Conservation (phyloP, 2,113 vertebrate genomes). For the Rhinoptilus africanus region DNA sequence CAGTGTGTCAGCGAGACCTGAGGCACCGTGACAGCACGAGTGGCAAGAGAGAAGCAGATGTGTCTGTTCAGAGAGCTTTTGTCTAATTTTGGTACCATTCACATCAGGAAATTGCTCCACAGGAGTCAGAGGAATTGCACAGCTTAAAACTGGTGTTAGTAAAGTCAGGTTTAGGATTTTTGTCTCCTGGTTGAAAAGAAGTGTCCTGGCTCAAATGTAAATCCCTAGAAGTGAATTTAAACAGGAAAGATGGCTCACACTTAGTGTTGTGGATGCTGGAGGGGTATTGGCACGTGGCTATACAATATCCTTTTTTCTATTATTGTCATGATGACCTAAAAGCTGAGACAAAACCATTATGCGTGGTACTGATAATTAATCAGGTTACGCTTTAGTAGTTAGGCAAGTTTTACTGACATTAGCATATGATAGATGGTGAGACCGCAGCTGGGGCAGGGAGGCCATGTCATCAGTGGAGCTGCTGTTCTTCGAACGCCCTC, state of each 20-base stretch:
- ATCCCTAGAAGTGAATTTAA: not conserved
- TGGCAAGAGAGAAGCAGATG: not conserved
- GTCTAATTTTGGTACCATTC: not conserved
- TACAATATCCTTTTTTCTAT: not conserved
- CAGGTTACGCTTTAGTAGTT: not conserved
- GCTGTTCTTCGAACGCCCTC: not conserved
- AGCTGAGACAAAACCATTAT: not conserved
- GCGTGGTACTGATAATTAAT: not conserved
- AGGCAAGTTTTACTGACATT: not conserved
- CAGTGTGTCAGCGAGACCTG: not conserved
- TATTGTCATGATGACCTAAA: not conserved
- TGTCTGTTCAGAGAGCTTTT: not conserved
- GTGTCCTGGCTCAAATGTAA: not conserved
- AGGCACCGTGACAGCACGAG: not conserved
- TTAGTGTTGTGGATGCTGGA: not conserved
- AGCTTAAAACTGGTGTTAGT: not conserved
- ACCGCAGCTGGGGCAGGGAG: not conserved
- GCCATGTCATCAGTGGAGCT: not conserved
- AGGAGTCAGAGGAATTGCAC: not conserved
- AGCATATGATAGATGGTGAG: not conserved
- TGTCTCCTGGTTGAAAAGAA: not conserved
- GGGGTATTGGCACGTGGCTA: not conserved
- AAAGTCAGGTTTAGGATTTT: not conserved
- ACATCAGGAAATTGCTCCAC: not conserved
- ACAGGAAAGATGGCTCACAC: not conserved